Evolutionary conservation across 2,888 invertebrate genomes (phyloP), one percentile per base, ranked within the genome.

Genomic region (Habroteleia sp.): DNA sequence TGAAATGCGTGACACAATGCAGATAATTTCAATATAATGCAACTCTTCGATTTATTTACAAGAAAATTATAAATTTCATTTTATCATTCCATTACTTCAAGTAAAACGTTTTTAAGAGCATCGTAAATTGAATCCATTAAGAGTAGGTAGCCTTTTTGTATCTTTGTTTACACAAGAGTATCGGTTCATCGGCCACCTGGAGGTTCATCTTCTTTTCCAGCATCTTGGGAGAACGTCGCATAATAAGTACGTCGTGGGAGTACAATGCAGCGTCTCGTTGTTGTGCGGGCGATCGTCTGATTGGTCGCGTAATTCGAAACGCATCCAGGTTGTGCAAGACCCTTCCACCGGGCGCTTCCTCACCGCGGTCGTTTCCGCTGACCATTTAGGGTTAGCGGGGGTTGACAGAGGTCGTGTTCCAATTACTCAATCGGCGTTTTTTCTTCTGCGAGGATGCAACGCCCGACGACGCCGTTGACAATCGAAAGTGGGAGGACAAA

Each of bases 401-500:
- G 85, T 84, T 86, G 85, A 77, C 83, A 83, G 83, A 87, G 85
- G 84, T 84, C 84, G 82, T 85, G 86, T 87, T 87, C 87, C 86
- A 86, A 87, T 87, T 87, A 86, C 87, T 86, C 85, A 85, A 87
- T 81, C 79, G 78, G 69, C 74, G 33, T 52, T 77, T 81, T 78
- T 75, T 80, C 76, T 72, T 42, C 33, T n/a, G 31, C 65, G 81
- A 83, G 82, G 85, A 86, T 85, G 85, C 82, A 84, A 83, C 84
- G 78, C 74, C 78, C 81, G 79, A 80, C 77, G 77, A 76, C 6
- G 7, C 23, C 37, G 46, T 23, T 54, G 79, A 77, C 87, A 85
- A 87, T 87, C 81, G 83, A 81, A 84, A 77, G 87, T 87, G 84
- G 87, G 87, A 85, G 87, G 86, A 85, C 83, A 84, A 85, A 84